Percentiles rank a stretch among this genome's conserved stretches.
Evolutionary conservation across 2,888 invertebrate species (phyloP).

Genomic region (Lithophane ornitopus): DNA sequence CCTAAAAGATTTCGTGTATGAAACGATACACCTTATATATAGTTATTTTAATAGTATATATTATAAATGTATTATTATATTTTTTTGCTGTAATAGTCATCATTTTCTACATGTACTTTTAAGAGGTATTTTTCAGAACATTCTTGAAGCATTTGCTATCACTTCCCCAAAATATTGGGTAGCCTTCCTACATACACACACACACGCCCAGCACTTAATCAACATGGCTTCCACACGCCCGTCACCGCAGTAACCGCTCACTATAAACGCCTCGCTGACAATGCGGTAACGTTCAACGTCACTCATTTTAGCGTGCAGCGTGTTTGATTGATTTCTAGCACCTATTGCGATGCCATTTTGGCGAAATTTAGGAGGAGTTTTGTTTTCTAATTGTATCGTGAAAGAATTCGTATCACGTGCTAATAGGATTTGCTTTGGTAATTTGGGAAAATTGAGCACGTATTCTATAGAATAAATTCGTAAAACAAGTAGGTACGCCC

Average conservation of each 20-base stretch:
- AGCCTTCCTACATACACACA: background rate
- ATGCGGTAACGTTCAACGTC: conserved; percentile 13
- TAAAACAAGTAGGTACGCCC: background rate
- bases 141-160: background rate
- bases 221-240: conserved; percentile 34
- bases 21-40: too few species aligned
- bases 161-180: background rate
- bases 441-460: background rate
- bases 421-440: background rate
- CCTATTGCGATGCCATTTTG: background rate
- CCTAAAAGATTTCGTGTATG: too few species aligned
- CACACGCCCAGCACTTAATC: conserved; percentile 17
- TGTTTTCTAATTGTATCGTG: background rate
- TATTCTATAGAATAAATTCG: background rate
- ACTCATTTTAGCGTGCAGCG: conserved; percentile 7
- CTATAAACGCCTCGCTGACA: conserved; percentile 9
- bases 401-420: background rate
- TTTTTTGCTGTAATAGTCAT: background rate
- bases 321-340: background rate
- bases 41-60: too few species aligned
- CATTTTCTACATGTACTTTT: background rate
- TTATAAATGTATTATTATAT: background rate
- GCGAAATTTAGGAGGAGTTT: background rate
- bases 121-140: background rate
- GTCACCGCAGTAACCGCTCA: conserved; percentile 38